Evolutionary conservation across 1,140 invertebrate species (phyloP), one percentile per base, ranked within the genome.

Genomic region (Tetragnatha versicolor): DNA sequence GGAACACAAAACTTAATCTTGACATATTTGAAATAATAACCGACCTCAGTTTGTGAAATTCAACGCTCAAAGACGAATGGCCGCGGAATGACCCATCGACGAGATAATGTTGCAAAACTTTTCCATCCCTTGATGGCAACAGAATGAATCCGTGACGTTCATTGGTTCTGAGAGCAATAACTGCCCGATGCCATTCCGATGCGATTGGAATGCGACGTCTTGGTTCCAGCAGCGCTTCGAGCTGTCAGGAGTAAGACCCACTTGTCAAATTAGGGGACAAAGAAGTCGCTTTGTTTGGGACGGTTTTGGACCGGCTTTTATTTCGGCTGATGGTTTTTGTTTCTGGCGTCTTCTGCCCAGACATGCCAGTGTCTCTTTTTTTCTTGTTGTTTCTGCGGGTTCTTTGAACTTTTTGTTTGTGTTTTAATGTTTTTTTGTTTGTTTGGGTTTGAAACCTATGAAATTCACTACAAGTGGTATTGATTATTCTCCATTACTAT

Each of bases 261-360:
- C 47, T 55, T 70, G 68, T 70, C 68, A 70, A 70, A 70, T 55
- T 53, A 53, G 37, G n/a, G 49, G 55, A 53, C 47, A 70, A 70
- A 70, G 49, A 20, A 53, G 9, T 35, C n/a, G n/a, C 49, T 53
- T 70, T 70, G n/a, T 65, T 45, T 17, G 49, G 25, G 3, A 17
- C 29, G 20, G 68, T 70, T 70, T 25, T 31, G 17, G 35, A 53
- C n/a, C n/a, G 12, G 33, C 55, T 70, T 29, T 33, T 33, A 37
- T 70, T 51, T 70, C 68, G 14, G 20, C 27, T 14, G 39, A 65
- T n/a, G n/a, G n/a, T n/a, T n/a, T n/a, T n/a, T n/a, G n/a, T 20
- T 2, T 51, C n/a, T 14, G n/a, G 9, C 49, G n/a, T 51, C 20
- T 22, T 51, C 25, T 51, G 9, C 49, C 49, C 20, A 14, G 7